These are phyloP conservation scores for Mustela lutreola DNA, from an alignment of 2,113 vertebrate species.

Conservation along the genomic window DNA sequence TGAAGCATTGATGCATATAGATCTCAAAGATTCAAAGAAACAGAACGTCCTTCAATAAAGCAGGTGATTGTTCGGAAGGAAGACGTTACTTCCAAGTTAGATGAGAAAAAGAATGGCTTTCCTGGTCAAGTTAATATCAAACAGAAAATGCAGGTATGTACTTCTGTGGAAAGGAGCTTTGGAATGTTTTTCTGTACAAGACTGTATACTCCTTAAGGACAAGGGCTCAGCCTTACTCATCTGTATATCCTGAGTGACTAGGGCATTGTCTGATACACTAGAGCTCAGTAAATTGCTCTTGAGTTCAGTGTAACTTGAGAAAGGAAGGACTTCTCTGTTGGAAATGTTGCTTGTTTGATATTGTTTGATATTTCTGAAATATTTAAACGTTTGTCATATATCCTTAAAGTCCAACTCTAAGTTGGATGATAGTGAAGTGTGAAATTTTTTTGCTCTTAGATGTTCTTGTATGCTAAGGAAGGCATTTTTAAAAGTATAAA, in stretches of 20 bases:
- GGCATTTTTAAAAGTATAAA: neutral
- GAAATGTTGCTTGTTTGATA: conserved; percentile 23
- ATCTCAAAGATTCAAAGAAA: conserved; percentile 95
- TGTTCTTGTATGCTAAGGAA: conserved; percentile 2
- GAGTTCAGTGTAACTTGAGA: neutral
- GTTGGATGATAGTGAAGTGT: neutral
- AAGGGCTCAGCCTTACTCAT: neutral
- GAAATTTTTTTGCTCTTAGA: neutral
- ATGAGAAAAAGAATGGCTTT: conserved; percentile 86
- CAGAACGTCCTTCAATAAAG: conserved; percentile 91
- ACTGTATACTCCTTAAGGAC: neutral
- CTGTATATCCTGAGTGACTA: neutral
- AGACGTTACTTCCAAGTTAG: conserved; percentile 89
- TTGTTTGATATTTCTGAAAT: conserved; percentile 28
- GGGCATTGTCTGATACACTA: neutral
- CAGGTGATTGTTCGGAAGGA: conserved; percentile 95
- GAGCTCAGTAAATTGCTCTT: neutral
- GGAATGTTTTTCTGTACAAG: neutral
- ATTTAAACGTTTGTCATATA: neutral
- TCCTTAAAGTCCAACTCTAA: neutral
- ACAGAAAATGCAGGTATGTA: conserved; percentile 95
- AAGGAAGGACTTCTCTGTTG: neutral
- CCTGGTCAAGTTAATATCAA: conserved; percentile 90
- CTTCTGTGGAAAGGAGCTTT: neutral
- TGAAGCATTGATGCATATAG: conserved; percentile 95